Base-by-base conservation (phyloP, 2,797 vertebrate species). In the Triplophysa bombifrons region DNA sequence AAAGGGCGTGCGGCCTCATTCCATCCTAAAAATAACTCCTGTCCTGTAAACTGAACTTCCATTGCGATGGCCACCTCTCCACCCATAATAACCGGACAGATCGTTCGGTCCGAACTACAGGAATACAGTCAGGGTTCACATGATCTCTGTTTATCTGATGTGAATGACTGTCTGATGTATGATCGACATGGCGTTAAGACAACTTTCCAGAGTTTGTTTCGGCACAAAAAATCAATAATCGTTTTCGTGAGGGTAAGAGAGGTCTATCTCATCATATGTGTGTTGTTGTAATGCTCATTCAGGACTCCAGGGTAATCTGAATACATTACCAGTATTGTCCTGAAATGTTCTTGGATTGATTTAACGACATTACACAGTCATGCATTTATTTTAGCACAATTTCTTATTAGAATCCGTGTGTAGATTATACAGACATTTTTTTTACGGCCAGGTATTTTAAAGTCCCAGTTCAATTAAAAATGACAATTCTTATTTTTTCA, bases 191-290 rank as follows among this genome's bases (percentile, higher is more conserved):
- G 96, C 16, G 82, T 75, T 19, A 79, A 73, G 50, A 0, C 91
- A 27, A 86, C 87, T 0, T 96, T 99, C 86, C 90, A 88, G 83
- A 87, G 84, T 48, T 89, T 98, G 80, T 96, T 93, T 82, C 72
- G 88, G 63, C 90, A 94, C 80, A 93, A 88, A 72, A 95, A 93
- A 83, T 88, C 96, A 0, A 88, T 98, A 78, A 87, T 98, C 74
- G 82, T 98, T 66, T 97, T 98, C 72, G 94, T 98, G 73, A 91
- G 96, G 95, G 97, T 98, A 93, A 93, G 95, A 80, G 5, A 41
- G 0, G 44, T 63, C 50, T 6, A 3, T 60, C 20, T 7, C 0
- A 30, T 1, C 19, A 20, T 20, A 7, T 65, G 30, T 41, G 38
- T 46, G 19, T 17, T 58, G 20, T 17, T 58, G 20, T 58, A 13